Percentiles rank a stretch among this genome's conserved stretches.
Evolutionary conservation across 2,113 vertebrate genomes (phyloP).

Genomic region (Rhegmatorhina hoffmannsi): DNA sequence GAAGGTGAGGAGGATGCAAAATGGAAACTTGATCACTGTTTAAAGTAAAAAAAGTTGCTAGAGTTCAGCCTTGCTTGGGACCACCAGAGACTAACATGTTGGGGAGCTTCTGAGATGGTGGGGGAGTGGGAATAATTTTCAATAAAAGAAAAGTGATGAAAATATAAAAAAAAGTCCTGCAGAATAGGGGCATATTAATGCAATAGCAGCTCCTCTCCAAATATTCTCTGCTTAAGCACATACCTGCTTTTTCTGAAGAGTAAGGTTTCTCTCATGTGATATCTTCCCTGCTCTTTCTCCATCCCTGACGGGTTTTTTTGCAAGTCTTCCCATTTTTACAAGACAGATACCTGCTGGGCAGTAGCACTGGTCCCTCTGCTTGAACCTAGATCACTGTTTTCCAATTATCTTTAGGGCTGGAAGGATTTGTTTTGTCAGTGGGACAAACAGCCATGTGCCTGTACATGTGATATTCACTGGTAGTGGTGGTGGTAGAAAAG

Average conservation of each 20-base stretch:
- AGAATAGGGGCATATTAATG: not conserved
- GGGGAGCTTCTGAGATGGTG: not conserved
- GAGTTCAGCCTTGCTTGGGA: not conserved
- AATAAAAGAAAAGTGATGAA: not conserved
- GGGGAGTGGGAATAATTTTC: not conserved
- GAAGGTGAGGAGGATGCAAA: not conserved
- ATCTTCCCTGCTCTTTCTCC: not conserved
- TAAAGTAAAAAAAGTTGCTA: not conserved
- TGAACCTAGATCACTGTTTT: not conserved
- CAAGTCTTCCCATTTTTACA: not conserved
- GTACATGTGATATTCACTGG: not conserved
- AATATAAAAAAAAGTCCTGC: not conserved
- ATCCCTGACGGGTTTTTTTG: not conserved
- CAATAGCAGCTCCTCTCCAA: not conserved
- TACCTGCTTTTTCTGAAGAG: not conserved
- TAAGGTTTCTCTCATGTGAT: not conserved
- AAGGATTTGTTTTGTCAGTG: not conserved
- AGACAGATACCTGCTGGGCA: not conserved
- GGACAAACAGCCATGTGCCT: not conserved
- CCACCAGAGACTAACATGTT: not conserved
- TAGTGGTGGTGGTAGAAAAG: not conserved
- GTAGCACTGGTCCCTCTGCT: not conserved
- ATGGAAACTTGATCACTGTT: not conserved
- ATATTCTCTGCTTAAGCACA: not conserved
- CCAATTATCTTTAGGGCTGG: not conserved